phyloP scores from a whole-genome alignment of 2,797 vertebrate species.

The Silurus aristotelis region DNA sequence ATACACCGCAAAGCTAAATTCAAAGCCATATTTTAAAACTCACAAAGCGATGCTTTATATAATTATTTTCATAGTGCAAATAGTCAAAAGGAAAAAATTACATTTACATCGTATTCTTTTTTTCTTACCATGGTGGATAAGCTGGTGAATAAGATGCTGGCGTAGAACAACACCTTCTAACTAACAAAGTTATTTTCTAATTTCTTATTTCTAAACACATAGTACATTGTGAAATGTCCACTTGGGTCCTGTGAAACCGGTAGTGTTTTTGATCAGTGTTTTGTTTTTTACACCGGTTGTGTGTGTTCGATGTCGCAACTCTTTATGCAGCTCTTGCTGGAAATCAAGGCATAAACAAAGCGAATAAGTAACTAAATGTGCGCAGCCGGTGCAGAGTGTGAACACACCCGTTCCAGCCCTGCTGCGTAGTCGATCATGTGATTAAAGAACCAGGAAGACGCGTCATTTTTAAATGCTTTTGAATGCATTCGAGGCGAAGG shows the following conservation, averaged over 20 bases:
- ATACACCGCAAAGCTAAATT: background rate
- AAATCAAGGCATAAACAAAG: background rate
- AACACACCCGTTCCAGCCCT: background rate
- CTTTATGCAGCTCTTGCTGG: background rate
- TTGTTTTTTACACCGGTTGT: background rate
- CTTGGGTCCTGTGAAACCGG: background rate
- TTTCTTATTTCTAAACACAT: background rate
- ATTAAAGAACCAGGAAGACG: background rate
- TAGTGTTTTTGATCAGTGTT: background rate
- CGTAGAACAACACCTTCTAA: background rate
- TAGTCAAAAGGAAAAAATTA: background rate
- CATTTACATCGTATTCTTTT: background rate
- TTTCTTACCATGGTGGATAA: conserved; percentile 18
- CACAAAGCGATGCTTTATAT: background rate
- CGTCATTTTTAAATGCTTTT: no score
- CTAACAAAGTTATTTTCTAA: no score
- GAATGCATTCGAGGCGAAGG: no score
- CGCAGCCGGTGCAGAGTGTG: background rate
- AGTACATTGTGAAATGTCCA: background rate
- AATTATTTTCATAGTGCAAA: background rate
- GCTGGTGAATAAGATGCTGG: background rate
- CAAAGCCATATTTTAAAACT: background rate
- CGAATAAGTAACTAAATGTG: background rate
- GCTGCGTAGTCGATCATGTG: background rate
- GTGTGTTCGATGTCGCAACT: background rate